phyloP scores from a whole-genome alignment of 2,888 invertebrate species.

The Ellobium chinense region DNA sequence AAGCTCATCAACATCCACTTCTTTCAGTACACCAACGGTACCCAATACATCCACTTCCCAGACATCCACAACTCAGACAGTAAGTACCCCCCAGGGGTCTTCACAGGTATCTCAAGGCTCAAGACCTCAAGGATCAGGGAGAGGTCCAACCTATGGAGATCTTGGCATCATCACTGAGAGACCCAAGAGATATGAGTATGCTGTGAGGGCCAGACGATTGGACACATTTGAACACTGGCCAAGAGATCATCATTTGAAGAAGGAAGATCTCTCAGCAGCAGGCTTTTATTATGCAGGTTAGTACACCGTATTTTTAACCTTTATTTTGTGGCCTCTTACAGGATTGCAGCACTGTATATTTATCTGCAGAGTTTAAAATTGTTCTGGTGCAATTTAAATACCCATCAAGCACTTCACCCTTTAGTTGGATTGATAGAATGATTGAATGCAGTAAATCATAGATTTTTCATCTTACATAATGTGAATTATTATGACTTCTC shows the following conservation, averaged over 20 bases:
- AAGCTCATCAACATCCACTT: background rate
- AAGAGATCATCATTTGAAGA: constrained; percentile 36
- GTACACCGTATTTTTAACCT: too few species aligned
- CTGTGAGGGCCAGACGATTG: constrained; percentile 27
- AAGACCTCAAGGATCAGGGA: background rate
- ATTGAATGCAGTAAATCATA: too few species aligned
- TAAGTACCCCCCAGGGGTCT: background rate
- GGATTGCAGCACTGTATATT: too few species aligned
- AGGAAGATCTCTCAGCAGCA: constrained; percentile 42
- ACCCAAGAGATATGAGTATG: constrained; percentile 49
- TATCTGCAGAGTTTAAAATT: too few species aligned
- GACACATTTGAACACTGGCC: constrained; percentile 47
- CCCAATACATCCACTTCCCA: background rate
- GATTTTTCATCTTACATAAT: too few species aligned
- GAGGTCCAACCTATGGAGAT: constrained; percentile 38
- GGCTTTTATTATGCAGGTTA: constrained; percentile 46
- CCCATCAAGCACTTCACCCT: too few species aligned
- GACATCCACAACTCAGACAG: background rate
- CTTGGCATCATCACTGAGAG: constrained; percentile 49
- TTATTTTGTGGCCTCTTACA: too few species aligned
- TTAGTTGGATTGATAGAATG: too few species aligned
- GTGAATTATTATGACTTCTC: too few species aligned
- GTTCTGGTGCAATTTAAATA: too few species aligned
- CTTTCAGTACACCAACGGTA: background rate
- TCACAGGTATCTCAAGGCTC: background rate